Conservation (phyloP, 2,113 vertebrate species). For the Genyomyrus donnyi region DNA sequence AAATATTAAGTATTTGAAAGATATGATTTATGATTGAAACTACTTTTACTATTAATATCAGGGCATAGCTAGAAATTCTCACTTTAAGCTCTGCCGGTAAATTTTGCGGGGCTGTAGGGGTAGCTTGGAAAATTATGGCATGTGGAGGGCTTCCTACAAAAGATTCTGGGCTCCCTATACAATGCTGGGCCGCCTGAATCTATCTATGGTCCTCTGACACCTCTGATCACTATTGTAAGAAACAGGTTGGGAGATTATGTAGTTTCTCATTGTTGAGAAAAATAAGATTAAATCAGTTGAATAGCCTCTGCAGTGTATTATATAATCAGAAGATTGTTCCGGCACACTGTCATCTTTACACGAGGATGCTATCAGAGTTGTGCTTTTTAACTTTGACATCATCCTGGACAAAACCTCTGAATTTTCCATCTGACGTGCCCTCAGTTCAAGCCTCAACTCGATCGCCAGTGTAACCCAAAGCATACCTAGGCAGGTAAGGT, state of each 20-base stretch:
- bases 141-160: not conserved
- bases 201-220: not conserved
- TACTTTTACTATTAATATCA: not conserved
- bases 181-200: not conserved
- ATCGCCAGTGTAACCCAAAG: not conserved
- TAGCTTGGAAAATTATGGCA: not conserved
- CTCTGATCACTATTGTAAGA: not conserved
- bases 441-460: not conserved
- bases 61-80: not conserved
- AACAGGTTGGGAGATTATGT: not conserved
- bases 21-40: not conserved
- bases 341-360: not conserved
- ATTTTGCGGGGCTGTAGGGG: not conserved
- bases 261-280: not conserved
- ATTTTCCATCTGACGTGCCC: not conserved
- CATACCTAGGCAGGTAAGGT: constrained; percentile 35
- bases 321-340: not conserved
- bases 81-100: not conserved
- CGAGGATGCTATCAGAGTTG: not conserved
- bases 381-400: not conserved
- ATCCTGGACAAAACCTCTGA: not conserved
- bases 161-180: not conserved
- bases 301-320: not conserved
- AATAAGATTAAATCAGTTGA: not conserved
- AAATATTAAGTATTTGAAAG: not conserved